Evolutionary conservation across 2,888 invertebrate species (phyloP).

Genomic region (Melanophora roralis): DNA sequence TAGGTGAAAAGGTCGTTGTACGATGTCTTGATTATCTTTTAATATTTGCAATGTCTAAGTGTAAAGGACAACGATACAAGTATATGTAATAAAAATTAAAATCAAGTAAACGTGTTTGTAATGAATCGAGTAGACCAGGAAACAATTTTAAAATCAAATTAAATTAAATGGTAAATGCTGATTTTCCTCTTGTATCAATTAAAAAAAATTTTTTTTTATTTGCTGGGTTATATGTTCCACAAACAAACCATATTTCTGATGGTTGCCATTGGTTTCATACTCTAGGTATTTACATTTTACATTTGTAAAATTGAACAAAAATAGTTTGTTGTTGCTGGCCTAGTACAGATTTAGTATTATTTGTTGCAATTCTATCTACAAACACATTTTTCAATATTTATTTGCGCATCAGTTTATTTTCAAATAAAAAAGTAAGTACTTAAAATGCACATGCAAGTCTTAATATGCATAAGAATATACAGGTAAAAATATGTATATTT

Average conservation of each 20-base stretch:
- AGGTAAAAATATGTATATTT: not conserved
- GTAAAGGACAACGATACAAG: not conserved
- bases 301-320: conserved; percentile 24
- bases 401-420: too few species aligned
- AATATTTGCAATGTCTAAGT: conserved; percentile 2
- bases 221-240: not conserved
- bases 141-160: not conserved
- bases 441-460: too few species aligned
- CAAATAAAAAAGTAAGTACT: too few species aligned
- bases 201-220: not conserved
- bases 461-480: too few species aligned
- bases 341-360: not conserved
- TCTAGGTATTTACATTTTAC: conserved; percentile 30
- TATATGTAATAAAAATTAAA: not conserved
- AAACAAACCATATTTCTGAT: not conserved
- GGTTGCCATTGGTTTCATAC: not conserved
- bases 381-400: too few species aligned
- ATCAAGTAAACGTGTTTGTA: not conserved
- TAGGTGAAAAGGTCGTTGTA: conserved; percentile 35
- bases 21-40: conserved; percentile 21
- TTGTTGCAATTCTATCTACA: conserved; percentile 7
- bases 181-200: not conserved
- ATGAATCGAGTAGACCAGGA: not conserved
- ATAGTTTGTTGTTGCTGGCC: not conserved
- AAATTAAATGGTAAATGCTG: not conserved